Evolutionary conservation across 2,888 invertebrate species (phyloP), one percentile per base, ranked within the genome.

Genomic region (Deilephila porcellus): DNA sequence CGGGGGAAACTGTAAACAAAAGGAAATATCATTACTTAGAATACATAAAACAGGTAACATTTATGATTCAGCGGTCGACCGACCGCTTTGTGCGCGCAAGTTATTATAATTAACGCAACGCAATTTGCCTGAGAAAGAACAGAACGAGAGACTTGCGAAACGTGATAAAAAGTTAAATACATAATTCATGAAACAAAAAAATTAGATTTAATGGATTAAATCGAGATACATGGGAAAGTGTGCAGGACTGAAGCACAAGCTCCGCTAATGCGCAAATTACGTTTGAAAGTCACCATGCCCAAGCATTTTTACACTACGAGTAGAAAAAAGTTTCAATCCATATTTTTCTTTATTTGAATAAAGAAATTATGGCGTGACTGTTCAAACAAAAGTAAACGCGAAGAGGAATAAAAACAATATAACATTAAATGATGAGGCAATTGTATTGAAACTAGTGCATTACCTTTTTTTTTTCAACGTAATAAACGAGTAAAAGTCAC

Each of bases 1-100:
- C 37, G 64, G 4, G 34, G 72, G 67, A 29, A 73, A 67, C 72
- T 73, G 62, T 59, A 73, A 73, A 37, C 8, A 34, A 63, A 53
- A 53, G 56, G 53, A 53, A 72, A 71, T 60, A 17, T 63, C 8
- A 64, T 72, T 34, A 56, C 63, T 56, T 20, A 56, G 52, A 62
- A 53, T 53, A 53, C 53, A 62, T 62, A 53, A 32, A 45, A n/a
- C 25, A 62, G 14, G 29, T 20, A 25, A 70, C 19, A 32, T 29
- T n/a, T 7, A 70, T n/a, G 4, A 29, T 11, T 11, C 25, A 14
- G 5, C 45, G 20, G 8, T 19, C 11, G 45, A 34, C 7, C 5
- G 5, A n/a, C 17, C 8, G 37, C 20, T 64, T 63, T 20, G n/a
- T 56, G 5, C 17, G 7, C 56, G 6, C n/a, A 56, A n/a, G 56